phyloP scores from a whole-genome alignment of 2,113 vertebrate genomes.

The Leptobrachium leishanense region DNA sequence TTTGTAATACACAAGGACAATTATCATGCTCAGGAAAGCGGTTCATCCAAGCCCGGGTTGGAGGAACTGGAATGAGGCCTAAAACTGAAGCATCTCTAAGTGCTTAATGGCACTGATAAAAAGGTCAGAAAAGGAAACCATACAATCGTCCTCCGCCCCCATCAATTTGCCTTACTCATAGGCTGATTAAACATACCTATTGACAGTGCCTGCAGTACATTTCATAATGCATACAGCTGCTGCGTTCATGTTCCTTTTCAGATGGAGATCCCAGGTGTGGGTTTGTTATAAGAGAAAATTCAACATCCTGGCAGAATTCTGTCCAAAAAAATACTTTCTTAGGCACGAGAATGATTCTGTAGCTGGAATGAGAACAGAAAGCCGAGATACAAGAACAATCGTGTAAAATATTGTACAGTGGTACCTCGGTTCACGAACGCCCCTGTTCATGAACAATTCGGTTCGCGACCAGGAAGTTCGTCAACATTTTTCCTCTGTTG shows the following conservation, averaged over 20 bases:
- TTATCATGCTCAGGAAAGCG: conserved; percentile 34
- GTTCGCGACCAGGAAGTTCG: too few species aligned
- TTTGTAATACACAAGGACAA: conserved; percentile 43
- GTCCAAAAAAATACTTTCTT: too few species aligned
- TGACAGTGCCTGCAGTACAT: not conserved
- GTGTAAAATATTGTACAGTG: too few species aligned
- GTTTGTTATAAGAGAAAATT: too few species aligned
- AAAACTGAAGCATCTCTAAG: conserved; percentile 46
- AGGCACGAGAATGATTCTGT: too few species aligned
- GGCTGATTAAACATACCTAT: not conserved
- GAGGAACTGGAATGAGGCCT: conserved; percentile 41
- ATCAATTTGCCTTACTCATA: conserved; percentile 13
- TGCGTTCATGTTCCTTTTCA: not conserved
- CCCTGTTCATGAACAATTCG: too few species aligned
- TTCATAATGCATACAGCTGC: not conserved
- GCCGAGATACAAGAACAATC: too few species aligned
- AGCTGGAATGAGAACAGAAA: too few species aligned
- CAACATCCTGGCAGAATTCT: too few species aligned
- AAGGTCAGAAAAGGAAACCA: conserved; percentile 34
- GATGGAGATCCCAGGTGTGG: too few species aligned
- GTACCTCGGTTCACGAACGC: too few species aligned
- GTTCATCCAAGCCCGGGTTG: conserved; percentile 18
- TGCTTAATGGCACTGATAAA: conserved; percentile 45
- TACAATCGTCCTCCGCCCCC: conserved; percentile 5
- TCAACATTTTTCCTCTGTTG: too few species aligned